Base-by-base conservation (phyloP, 2,888 invertebrate species). In the Deilephila porcellus region DNA sequence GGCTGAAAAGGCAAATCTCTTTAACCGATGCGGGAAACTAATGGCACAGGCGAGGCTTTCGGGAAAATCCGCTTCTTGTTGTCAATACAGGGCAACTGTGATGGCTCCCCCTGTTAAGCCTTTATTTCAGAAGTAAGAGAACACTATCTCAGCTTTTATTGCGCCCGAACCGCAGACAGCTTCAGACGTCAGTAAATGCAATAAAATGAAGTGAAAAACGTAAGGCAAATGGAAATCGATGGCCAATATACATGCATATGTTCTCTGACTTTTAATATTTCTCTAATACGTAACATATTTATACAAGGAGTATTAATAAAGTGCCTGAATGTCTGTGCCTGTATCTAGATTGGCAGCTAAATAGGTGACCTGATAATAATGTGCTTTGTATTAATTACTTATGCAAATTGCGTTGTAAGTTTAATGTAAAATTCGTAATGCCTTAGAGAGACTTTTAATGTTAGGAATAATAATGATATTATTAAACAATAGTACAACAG, bases 1-100 rank as follows among this genome's bases (percentile, higher is more conserved):
- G 88, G 88, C 86, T 86, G 88, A 86, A 87, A 90, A 90, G 86
- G 92, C 91, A 93, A 94, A 93, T 94, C 94, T 94, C 93, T 94
- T 94, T 94, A 94, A 94, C 93, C 92, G 90, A 92, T 88, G 93
- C 92, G 93, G 90, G 91, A 92, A 94, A 94, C 94, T 94, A 94
- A 94, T 94, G 94, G 94, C 93, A 87, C 87, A 93, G 93, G 94
- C 94, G 94, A 91, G 91, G 93, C 93, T 94, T 93, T 93, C 89
- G 90, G 86, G 85, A 86, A 93, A 94, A 94, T 94, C 94, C 93
- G 93, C 91, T 93, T 92, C 93, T 93, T 93, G 93, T 94, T 94
- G 94, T 94, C 94, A 94, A 94, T 94, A 94, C 93, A 89, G 88
- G 89, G 92, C 91, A 88, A 90, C 93, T 87, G 89, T 93, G 93